Base-by-base conservation (phyloP, 1,140 invertebrate genomes). In the Drosophila persimilis region DNA sequence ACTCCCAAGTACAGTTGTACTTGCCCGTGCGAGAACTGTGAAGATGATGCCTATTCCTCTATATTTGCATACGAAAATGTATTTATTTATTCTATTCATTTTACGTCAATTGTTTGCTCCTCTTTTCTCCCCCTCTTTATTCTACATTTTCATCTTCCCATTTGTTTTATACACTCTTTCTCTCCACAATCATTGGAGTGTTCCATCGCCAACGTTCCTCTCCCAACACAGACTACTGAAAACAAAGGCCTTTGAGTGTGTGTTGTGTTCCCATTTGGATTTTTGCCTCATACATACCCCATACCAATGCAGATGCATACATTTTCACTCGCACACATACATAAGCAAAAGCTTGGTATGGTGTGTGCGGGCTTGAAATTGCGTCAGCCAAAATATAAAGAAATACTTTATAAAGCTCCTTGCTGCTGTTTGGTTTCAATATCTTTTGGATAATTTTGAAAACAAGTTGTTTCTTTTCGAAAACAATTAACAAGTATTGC, bases 241-340 rank as follows among this genome's bases (percentile, higher is more conserved):
- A 85, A 85, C 81, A 86, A 86, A 86, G 81, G 57, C 69, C 52
- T 77, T 72, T 45, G 41, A 46, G 26, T 78, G 83, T 75, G 65
- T 80, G 60, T 66, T 67, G 83, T 78, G 83, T 88, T 81, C 81
- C 81, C 83, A 86, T 86, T 85, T 61, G 69, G 44, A 77, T 85
- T 75, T 80, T 81, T 62, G 80, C 79, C 61, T 77, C 71, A 62
- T 60, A 67, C 65, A 43, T 62, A 39, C 45, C 61, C 24, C 67
- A 83, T 60, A 78, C 78, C 31, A 63, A 26, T 6, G 39, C 35
- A 69, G 15, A 73, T 20, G 13, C 6, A 43, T 52, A 31, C 6
- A 46, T 35, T 66, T 17, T n/a, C 22, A 35, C 45, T 20, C 20
- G 35, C 29, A 31, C 8, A 61, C 44, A 31, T 20, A 61, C 44